Evolutionary conservation across 2,888 invertebrate genomes (phyloP).

Genomic region (Stenurella melanura): DNA sequence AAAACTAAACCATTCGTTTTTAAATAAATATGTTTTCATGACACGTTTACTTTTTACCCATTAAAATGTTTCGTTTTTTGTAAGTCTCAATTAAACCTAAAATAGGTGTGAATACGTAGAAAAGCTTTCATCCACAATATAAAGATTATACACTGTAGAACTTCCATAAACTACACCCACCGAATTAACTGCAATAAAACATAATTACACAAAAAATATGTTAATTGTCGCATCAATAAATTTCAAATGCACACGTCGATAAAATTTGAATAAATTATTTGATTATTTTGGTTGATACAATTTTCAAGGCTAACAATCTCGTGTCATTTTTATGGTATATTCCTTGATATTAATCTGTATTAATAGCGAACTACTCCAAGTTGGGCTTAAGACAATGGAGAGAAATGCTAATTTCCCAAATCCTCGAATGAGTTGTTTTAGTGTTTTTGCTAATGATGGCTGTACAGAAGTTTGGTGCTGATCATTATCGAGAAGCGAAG

Average conservation of each 20-base stretch:
- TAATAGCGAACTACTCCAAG: not conserved
- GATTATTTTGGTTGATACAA: not conserved
- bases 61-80: too few species aligned
- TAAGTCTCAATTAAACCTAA: too few species aligned
- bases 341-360: conserved; percentile 10
- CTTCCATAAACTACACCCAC: not conserved
- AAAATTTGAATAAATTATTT: not conserved
- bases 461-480: conserved; percentile 60
- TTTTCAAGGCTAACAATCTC: not conserved
- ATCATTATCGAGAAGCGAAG: conserved; percentile 68
- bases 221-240: not conserved
- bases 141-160: too few species aligned
- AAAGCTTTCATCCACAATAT: too few species aligned
- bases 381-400: conserved; percentile 18
- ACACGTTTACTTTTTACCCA: too few species aligned
- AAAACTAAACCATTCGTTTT: too few species aligned
- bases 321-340: not conserved
- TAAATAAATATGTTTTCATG: too few species aligned
- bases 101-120: too few species aligned
- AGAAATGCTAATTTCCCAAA: conserved; percentile 62
- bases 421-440: conserved; percentile 64
- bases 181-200: not conserved
- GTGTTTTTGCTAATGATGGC: conserved; percentile 63
- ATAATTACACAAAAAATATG: not conserved
- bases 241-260: not conserved